Percentiles rank a stretch among this genome's conserved stretches.
These are phyloP conservation scores for Characodon lateralis DNA, from an alignment of 2,797 vertebrate species.

Conservation along the genomic window DNA sequence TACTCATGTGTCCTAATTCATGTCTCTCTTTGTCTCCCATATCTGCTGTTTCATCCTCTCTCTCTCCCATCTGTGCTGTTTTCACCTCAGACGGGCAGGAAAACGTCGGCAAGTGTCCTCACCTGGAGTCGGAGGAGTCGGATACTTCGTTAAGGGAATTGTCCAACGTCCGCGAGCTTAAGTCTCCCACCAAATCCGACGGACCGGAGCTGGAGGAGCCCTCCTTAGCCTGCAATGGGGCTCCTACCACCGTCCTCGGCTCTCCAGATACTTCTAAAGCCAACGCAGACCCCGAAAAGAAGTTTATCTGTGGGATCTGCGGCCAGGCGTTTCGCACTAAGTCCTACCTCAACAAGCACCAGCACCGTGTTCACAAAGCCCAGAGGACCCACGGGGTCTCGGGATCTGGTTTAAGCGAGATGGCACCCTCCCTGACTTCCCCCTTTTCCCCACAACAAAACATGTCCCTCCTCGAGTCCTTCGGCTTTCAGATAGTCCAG, in stretches of 20 bases:
- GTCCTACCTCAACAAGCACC: slow-evolving; percentile 99
- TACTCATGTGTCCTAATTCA: slow-evolving; percentile 45
- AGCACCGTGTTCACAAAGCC: slow-evolving; percentile 95
- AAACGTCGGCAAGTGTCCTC: slow-evolving; percentile 90
- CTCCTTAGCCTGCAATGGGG: slow-evolving; percentile 77
- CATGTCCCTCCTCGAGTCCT: slow-evolving; percentile 99
- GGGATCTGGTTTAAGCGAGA: slow-evolving; percentile 84
- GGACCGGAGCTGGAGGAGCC: slow-evolving; percentile 73
- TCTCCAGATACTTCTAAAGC: slow-evolving; percentile 87
- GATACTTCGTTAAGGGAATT: slow-evolving; percentile 93
- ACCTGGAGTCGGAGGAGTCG: slow-evolving; percentile 95
- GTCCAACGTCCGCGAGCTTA: slow-evolving; percentile 92
- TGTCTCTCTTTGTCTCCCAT: slow-evolving; percentile 26
- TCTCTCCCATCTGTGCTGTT: slow-evolving; percentile 25
- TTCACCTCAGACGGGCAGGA: slow-evolving; percentile 87
- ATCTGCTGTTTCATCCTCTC: slow-evolving; percentile 11
- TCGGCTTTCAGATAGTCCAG: slow-evolving; percentile 99
- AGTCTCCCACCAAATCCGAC: slow-evolving; percentile 88
- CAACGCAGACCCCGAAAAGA: slow-evolving; percentile 92
- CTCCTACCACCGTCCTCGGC: slow-evolving; percentile 65
- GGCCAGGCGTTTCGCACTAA: slow-evolving; percentile 98
- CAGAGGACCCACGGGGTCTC: slow-evolving; percentile 81
- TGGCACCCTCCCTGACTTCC: slow-evolving; percentile 86
- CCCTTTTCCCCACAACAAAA: slow-evolving; percentile 98
- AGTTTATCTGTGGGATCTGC: slow-evolving; percentile 92